Conservation (phyloP, 2,888 invertebrate genomes). For the Pyrgus malvae region DNA sequence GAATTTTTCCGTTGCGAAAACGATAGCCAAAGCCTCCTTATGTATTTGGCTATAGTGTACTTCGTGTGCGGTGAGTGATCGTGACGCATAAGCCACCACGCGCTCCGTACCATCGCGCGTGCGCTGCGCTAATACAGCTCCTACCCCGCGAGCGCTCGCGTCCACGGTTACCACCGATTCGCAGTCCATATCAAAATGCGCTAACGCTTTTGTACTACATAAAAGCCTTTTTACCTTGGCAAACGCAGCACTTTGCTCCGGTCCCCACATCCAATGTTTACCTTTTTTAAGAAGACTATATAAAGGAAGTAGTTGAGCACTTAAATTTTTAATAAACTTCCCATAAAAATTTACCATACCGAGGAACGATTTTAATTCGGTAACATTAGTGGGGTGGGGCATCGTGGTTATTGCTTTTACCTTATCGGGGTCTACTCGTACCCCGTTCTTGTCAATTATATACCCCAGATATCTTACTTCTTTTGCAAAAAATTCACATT, state of each 20-base stretch:
- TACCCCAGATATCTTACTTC: conserved; percentile 3
- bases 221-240: background rate
- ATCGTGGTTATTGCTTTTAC: background rate
- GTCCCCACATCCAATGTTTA: background rate
- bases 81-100: conserved; percentile 7
- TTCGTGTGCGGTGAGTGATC: background rate
- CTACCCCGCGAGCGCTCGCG: background rate
- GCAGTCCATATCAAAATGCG: background rate
- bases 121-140: background rate
- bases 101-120: background rate
- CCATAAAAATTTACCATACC: conserved; percentile 1
- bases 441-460: background rate
- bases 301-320: background rate
- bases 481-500: background rate
- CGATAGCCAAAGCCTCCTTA: background rate
- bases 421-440: background rate
- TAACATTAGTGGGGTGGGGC: background rate
- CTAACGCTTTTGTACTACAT: background rate
- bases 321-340: conserved; percentile 7
- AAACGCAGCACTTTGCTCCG: background rate
- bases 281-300: background rate
- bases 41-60: background rate
- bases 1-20: background rate
- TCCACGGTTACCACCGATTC: no score
- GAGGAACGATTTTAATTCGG: conserved; percentile 4